phyloP scores from a whole-genome alignment of 2,113 vertebrate species.

The Bambusicola thoracicus region DNA sequence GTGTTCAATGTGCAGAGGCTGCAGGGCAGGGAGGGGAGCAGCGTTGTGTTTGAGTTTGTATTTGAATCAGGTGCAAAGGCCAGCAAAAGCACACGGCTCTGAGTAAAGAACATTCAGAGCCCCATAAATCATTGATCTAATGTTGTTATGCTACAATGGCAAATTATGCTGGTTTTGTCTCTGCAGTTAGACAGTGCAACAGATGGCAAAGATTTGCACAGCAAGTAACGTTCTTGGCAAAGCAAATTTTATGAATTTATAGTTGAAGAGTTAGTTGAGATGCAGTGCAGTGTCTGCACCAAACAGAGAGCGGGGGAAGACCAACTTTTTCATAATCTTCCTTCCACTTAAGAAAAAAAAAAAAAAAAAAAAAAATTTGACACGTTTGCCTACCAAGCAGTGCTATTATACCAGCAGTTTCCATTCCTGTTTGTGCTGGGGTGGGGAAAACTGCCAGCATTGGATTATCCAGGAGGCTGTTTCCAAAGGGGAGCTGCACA shows the following conservation, averaged over 20 bases:
- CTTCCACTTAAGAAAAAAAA: background rate
- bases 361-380: background rate
- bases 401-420: background rate
- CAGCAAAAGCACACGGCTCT: background rate
- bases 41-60: background rate
- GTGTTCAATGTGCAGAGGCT: background rate
- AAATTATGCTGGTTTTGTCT: constrained; percentile 59
- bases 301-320: background rate
- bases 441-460: background rate
- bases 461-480: background rate
- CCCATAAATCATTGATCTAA: constrained; percentile 64
- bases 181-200: constrained; percentile 64
- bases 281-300: constrained; percentile 11
- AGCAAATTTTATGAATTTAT: constrained; percentile 62
- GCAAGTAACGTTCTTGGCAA: constrained; percentile 64
- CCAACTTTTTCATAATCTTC: background rate
- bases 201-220: constrained; percentile 75
- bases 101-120: constrained; percentile 36
- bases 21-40: background rate
- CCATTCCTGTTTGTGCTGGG: background rate
- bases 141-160: constrained; percentile 58
- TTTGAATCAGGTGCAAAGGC: background rate
- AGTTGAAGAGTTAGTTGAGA: constrained; percentile 19
- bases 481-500: background rate
- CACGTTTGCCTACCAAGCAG: background rate